Evolutionary conservation across 1,140 invertebrate species (phyloP), one percentile per base, ranked within the genome.

Genomic region (Maconellicoccus hirsutus): DNA sequence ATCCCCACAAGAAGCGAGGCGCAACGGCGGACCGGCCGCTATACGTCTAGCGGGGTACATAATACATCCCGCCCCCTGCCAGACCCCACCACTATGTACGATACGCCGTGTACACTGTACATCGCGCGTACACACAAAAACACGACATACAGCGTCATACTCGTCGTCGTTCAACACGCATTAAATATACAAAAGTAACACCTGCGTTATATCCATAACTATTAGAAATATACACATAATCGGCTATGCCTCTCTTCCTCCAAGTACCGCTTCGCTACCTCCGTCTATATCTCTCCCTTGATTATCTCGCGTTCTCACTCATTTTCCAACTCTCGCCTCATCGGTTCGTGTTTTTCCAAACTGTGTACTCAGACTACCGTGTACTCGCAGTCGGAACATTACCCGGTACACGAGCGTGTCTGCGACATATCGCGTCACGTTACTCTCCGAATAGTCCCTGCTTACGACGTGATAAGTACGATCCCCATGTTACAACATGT

Each of bases 131-230:
- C 12, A 33, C 12, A 52, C 42, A 52, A 52, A 14, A 16, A 52
- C 42, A 52, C 42, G 10, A 19, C n/a, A 52, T 16, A 52, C 6
- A 6, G 42, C 42, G 42, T 52, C 42, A 16, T 52, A 6, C 6
- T 52, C 42, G 42, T 52, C 42, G 42, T 52, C 42, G 42, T 52
- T 52, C 42, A 52, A 52, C 42, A 52, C 42, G 42, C 42, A 52
- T 52, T 52, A 52, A 52, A 52, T 52, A 52, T 52, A 52, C 42
- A 52, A 52, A 52, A 52, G 42, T 52, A 52, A 52, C 42, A 52
- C 42, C 42, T 52, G 42, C 42, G 42, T 52, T 52, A 52, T 52
- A 52, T 52, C 42, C 42, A 52, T 52, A 52, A 52, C 42, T 19
- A 52, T 52, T 52, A 52, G 42, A 52, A 52, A 52, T 52, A 52